These are phyloP conservation scores for Psilopogon haemacephalus DNA, from an alignment of 2,113 vertebrate genomes.

Conservation along the genomic window DNA sequence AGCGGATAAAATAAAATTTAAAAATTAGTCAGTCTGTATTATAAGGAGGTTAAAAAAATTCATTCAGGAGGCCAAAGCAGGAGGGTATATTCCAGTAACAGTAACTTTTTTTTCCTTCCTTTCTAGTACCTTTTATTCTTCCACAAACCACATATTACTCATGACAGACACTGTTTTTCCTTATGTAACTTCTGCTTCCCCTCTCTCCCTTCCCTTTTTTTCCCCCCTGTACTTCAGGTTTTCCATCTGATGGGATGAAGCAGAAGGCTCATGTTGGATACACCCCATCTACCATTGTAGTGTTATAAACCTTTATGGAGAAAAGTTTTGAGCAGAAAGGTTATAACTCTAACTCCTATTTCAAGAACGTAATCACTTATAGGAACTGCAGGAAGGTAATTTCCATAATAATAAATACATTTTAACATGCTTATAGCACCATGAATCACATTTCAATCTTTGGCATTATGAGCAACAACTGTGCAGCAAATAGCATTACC, in stretches of 20 bases:
- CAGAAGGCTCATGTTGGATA: neutral
- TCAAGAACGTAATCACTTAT: neutral
- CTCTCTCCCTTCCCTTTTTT: too few species aligned
- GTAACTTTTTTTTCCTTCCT: neutral
- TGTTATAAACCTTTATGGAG: neutral
- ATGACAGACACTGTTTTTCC: neutral
- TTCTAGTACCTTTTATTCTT: neutral
- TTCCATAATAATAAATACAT: slow-evolving; percentile 4
- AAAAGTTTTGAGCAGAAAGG: neutral
- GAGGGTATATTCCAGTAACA: neutral
- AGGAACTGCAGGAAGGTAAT: neutral
- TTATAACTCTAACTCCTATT: neutral
- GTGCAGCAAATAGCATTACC: neutral
- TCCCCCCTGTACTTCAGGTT: neutral
- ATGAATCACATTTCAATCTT: slow-evolving; percentile 15
- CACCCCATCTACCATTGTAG: neutral
- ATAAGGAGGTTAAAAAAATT: neutral
- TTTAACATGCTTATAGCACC: neutral
- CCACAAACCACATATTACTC: neutral
- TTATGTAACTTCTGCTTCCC: neutral
- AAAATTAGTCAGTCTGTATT: neutral
- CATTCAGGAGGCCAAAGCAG: neutral
- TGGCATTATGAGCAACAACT: neutral
- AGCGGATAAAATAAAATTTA: neutral
- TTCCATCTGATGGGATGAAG: neutral